Base-by-base conservation (phyloP, 2,888 invertebrate species). In the Liposcelis brunnea region DNA sequence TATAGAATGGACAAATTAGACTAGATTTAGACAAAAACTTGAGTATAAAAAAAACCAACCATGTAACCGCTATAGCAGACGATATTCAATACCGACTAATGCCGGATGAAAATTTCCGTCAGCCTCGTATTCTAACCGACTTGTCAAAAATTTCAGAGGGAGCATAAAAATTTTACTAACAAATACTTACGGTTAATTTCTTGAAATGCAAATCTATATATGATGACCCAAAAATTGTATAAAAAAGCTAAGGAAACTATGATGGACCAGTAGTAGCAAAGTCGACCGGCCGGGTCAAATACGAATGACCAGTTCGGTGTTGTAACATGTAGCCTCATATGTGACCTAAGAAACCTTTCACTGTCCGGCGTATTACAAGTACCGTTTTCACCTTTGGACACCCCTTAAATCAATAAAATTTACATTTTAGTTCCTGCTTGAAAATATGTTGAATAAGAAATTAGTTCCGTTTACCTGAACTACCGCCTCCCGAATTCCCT, bases 161-260 rank as follows among this genome's bases (percentile, higher is more conserved):
- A 26, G 26, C 5, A 6, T 26, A 26, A 26, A 4, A 26, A n/a
- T n/a, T 26, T 26, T 26, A 26, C 5, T 26, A 4, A 8, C 26
- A 35, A 35, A 48, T 48, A 70, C 77, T 75, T 58, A 76, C 84
- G 78, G 65, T 85, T 87, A 59, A 94, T 93, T 71, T 95, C 95
- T 68, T 93, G 86, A 68, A 97, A 97, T 68, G 95, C 91, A 74
- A 93, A 95, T 68, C 95, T 81, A 73, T 94, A 95, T 64, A 94
- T 91, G 70, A 95, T 90, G 66, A 90, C 90, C 93, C 91, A 93
- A 61, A 93, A 86, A 68, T 93, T 93, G 71, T 93, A 93, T 59
- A 93, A 80, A 69, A 91, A 93, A 61, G 91, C 91, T 61, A 91
- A 76, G 54, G 90, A 90, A 55, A 93, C 91, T 56, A 91, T 86